Conservation (phyloP, 2,113 vertebrate species). For the Loxodonta africana region DNA sequence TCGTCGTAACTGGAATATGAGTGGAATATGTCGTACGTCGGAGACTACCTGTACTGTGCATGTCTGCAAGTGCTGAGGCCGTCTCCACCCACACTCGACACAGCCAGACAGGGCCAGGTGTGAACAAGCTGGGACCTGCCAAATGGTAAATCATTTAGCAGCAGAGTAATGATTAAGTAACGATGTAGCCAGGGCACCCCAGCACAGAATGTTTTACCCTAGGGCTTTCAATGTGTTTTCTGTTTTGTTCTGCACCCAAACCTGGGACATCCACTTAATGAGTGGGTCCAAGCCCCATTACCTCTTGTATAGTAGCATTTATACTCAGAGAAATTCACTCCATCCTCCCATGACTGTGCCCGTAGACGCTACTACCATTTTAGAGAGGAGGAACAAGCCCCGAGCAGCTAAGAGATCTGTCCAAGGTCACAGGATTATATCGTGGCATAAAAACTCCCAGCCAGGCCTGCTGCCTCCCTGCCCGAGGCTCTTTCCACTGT, state of each 20-base stretch:
- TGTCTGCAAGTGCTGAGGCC: neutral
- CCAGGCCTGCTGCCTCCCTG: neutral
- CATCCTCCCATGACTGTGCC: accelerated
- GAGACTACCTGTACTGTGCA: neutral
- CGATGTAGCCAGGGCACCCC: neutral
- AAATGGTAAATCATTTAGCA: neutral
- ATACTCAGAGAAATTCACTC: neutral
- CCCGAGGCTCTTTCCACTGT: too few relatives aligned
- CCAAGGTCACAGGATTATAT: neutral
- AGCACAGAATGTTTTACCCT: neutral
- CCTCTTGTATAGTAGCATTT: neutral
- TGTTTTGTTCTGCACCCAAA: neutral
- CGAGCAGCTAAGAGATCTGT: neutral
- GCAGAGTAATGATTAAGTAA: neutral
- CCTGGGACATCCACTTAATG: neutral
- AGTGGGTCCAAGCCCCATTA: neutral
- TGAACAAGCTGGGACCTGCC: neutral
- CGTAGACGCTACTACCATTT: neutral
- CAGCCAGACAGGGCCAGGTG: neutral
- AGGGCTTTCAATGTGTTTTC: neutral
- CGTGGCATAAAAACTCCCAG: neutral
- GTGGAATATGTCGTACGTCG: neutral
- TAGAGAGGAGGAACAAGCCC: accelerated
- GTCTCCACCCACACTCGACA: neutral
- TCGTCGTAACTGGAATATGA: neutral